These are phyloP conservation scores for Barnardius zonarius DNA, from an alignment of 2,113 vertebrate species.

Conservation along the genomic window DNA sequence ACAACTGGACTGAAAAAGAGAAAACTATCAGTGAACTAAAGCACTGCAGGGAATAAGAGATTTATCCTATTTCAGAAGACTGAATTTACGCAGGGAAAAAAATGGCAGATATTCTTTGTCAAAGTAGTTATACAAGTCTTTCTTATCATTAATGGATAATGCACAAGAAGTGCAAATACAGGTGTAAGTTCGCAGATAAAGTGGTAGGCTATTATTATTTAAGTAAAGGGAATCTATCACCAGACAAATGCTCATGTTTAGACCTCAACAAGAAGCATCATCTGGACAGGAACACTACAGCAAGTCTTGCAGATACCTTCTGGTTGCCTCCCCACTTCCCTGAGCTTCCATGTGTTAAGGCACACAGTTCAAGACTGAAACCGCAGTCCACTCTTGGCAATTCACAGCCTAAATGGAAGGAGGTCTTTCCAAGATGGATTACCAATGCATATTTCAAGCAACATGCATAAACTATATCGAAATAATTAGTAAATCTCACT, in stretches of 20 bases:
- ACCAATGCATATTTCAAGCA: neutral
- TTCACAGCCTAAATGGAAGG: neutral
- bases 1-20: neutral
- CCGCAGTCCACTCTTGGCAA: neutral
- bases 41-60: neutral
- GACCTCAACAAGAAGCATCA: neutral
- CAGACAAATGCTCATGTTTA: neutral
- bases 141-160: neutral
- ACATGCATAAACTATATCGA: neutral
- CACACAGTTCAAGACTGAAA: neutral
- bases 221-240: neutral
- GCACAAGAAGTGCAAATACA: neutral
- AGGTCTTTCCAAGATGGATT: neutral
- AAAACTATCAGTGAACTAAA: neutral
- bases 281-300: neutral
- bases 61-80: neutral
- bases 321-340: neutral
- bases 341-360: neutral
- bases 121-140: neutral
- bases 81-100: neutral
- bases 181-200: neutral
- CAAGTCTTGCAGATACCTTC: fast-evolving
- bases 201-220: neutral
- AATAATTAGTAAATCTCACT: neutral
- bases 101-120: neutral